These are phyloP conservation scores for Mizuhopecten yessoensis DNA, from an alignment of 1,140 invertebrate species.

Conservation along the genomic window DNA sequence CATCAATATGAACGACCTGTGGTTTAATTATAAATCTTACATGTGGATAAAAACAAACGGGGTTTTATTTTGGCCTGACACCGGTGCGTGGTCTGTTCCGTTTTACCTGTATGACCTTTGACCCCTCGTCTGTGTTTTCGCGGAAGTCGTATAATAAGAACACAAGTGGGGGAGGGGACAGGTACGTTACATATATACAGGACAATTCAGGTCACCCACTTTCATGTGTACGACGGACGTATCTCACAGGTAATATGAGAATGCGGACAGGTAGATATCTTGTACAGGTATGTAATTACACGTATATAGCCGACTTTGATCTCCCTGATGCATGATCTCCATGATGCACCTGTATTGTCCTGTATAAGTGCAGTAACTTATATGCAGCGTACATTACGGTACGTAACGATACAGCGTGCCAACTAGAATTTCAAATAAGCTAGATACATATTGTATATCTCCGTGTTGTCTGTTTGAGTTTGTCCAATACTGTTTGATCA, in stretches of 20 bases:
- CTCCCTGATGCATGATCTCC: not conserved
- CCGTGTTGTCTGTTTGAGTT: too few species aligned
- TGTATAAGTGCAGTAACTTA: not conserved
- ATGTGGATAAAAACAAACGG: not conserved
- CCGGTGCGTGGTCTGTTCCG: not conserved
- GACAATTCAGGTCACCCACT: not conserved
- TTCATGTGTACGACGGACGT: not conserved
- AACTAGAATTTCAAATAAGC: not conserved
- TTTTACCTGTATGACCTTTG: constrained; percentile 27
- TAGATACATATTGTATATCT: too few species aligned
- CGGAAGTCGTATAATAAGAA: not conserved
- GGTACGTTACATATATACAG: not conserved
- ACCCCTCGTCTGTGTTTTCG: not conserved
- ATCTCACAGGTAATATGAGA: not conserved
- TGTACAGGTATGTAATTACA: too few species aligned
- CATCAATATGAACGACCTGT: too few species aligned
- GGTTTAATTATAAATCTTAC: too few species aligned
- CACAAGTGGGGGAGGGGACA: not conserved
- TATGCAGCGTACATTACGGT: too few species aligned
- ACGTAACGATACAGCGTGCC: not conserved
- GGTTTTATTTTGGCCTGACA: not conserved
- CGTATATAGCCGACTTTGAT: too few species aligned
- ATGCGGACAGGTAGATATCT: too few species aligned
- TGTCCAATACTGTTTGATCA: too few species aligned
- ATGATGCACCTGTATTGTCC: not conserved